Percentiles rank a stretch among this genome's conserved stretches.
Conservation (phyloP, 2,113 vertebrate genomes). For the Sebastes fasciatus region DNA sequence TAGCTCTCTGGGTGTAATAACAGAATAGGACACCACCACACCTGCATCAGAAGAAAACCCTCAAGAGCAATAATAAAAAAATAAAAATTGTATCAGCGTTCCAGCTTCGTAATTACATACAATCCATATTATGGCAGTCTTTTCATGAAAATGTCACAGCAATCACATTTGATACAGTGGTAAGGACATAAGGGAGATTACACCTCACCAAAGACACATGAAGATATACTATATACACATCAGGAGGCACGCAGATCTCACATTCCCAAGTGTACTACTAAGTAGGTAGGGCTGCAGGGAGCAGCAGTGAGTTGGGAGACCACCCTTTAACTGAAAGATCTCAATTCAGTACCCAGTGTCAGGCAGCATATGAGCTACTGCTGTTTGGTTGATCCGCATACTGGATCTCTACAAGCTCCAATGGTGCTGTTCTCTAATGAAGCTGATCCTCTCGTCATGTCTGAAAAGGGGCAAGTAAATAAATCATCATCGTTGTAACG, state of each 20-base stretch:
- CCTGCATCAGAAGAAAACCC: constrained; percentile 62
- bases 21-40: constrained; percentile 66
- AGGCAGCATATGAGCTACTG: constrained; percentile 15
- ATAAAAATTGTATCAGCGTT: constrained; percentile 50
- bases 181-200: constrained; percentile 53
- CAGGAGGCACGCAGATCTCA: constrained; percentile 41
- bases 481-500: neutral
- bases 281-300: constrained; percentile 36
- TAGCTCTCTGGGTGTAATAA: constrained; percentile 71
- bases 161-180: constrained; percentile 58
- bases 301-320: constrained; percentile 24
- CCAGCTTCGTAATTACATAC: constrained; percentile 62
- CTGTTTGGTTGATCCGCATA: constrained; percentile 35
- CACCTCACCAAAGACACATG: constrained; percentile 51
- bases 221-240: constrained; percentile 46
- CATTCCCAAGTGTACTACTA: constrained; percentile 37
- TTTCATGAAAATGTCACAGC: constrained; percentile 64
- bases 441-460: neutral
- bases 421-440: constrained; percentile 1
- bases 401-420: constrained; percentile 8
- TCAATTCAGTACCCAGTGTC: constrained; percentile 41
- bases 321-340: constrained; percentile 37
- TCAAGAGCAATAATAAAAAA: constrained; percentile 68
- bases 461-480: neutral
- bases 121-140: constrained; percentile 65